Percentiles rank a stretch among this genome's conserved stretches.
phyloP scores from a whole-genome alignment of 2,113 vertebrate species.

The Burhinus oedicnemus region DNA sequence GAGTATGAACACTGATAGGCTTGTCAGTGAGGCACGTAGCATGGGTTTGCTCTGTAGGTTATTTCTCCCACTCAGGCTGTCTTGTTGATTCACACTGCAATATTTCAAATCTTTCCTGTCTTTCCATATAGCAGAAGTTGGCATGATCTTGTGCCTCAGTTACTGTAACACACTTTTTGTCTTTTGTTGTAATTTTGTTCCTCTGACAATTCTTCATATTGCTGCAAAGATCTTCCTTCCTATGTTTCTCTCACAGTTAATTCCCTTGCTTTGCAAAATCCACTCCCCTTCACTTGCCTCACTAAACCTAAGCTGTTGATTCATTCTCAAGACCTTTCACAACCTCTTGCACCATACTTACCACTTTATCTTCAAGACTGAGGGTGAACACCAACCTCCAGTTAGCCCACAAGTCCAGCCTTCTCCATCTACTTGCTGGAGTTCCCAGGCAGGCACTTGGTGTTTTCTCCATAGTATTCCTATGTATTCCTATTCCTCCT shows the following conservation, averaged over 20 bases:
- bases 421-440: background rate
- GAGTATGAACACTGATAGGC: background rate
- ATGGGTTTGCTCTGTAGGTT: background rate
- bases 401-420: background rate
- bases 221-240: background rate
- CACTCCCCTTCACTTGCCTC: background rate
- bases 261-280: background rate
- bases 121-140: background rate
- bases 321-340: background rate
- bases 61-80: background rate
- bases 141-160: background rate
- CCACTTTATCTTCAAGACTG: background rate
- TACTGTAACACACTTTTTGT: background rate
- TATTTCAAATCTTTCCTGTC: background rate
- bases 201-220: background rate
- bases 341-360: background rate
- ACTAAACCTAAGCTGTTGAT: background rate
- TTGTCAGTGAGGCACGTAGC: background rate
- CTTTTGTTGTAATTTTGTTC: background rate
- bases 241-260: background rate
- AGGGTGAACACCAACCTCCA: background rate
- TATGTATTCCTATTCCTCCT: background rate
- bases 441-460: background rate
- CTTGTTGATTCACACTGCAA: background rate
- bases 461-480: background rate